Percentiles rank a stretch among this genome's conserved stretches.
These are phyloP conservation scores for Leucophenga varia DNA, from an alignment of 1,140 invertebrate genomes.

Conservation along the genomic window DNA sequence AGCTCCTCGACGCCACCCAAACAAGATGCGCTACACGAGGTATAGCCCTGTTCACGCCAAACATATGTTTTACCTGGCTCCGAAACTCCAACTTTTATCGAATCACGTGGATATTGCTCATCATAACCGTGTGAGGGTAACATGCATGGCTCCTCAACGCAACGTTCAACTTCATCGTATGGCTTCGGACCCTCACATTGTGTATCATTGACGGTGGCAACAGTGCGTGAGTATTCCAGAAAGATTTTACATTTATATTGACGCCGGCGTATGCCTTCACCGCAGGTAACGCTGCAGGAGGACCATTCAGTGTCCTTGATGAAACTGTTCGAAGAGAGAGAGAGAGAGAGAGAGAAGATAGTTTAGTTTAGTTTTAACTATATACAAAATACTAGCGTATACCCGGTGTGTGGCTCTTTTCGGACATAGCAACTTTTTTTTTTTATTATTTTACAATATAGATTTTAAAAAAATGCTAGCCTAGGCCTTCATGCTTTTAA, in stretches of 20 bases:
- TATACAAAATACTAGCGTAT: neutral
- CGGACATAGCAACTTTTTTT: too few species aligned
- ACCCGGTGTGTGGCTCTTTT: too few species aligned
- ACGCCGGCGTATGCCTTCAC: conserved; percentile 78
- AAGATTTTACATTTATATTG: conserved; percentile 91
- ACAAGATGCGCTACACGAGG: conserved; percentile 91
- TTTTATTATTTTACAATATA: too few species aligned
- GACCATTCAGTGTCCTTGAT: conserved; percentile 75
- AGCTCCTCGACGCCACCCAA: conserved; percentile 87
- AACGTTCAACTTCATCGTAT: conserved; percentile 74
- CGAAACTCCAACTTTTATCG: conserved; percentile 59
- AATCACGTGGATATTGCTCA: conserved; percentile 62
- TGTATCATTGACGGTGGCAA: conserved; percentile 82
- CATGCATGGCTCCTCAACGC: conserved; percentile 74
- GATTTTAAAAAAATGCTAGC: too few species aligned
- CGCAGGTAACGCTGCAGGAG: conserved; percentile 85
- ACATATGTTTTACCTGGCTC: conserved; percentile 73
- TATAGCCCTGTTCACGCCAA: conserved; percentile 82
- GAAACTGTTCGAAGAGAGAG: conserved; percentile 54
- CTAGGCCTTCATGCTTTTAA: too few species aligned
- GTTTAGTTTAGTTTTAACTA: neutral
- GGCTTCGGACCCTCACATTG: conserved; percentile 86
- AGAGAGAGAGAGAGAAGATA: neutral
- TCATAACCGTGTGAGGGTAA: conserved; percentile 62
- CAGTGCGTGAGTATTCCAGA: conserved; percentile 83